Evolutionary conservation across 2,888 invertebrate genomes (phyloP), one percentile per base, ranked within the genome.

Genomic region (Thalpophila matura): DNA sequence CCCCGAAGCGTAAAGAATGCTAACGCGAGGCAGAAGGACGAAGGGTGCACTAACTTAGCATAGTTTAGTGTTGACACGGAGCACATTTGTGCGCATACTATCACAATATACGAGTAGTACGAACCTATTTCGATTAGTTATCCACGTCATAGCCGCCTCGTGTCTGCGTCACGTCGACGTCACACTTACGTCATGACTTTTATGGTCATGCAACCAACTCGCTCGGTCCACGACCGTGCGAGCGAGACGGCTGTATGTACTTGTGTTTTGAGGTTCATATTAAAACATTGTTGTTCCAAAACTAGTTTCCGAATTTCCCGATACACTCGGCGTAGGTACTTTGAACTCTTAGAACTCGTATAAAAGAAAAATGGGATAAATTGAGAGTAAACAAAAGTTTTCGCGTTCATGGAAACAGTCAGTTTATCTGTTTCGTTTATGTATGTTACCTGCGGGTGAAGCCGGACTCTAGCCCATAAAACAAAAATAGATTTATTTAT

Each of bases 401-500:
- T 64, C 58, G 38, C 54, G 59, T 68, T 59, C 54, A 62, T 69
- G 63, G 63, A 64, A 72, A 64, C 66, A 62, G 45, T 20, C 53
- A 55, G 61, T 76, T 69, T 74, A 79, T 79, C 66, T 72, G 68
- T 79, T 70, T 67, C 70, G 74, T 79, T 76, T 75, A 74, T 71
- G 72, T 77, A 63, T 68, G 76, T 74, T 80, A 78, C 72, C 75
- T 70, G 70, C 59, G 72, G 70, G 53, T 73, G 64, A 77, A 74
- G 62, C 72, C 74, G 67, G 75, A 75, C 68, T 71, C 65, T 54
- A 57, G 72, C 65, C 67, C 71, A 78, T 80, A 80, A 78, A 83
- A 81, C 79, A 74, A 80, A 84, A 85, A 85, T 84, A 82, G 80
- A 83, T 81, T 80, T 82, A 79, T 80, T 80, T 78, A 68, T 80